Base-by-base conservation (phyloP, 2,797 vertebrate genomes). In the Hydrophis major region DNA sequence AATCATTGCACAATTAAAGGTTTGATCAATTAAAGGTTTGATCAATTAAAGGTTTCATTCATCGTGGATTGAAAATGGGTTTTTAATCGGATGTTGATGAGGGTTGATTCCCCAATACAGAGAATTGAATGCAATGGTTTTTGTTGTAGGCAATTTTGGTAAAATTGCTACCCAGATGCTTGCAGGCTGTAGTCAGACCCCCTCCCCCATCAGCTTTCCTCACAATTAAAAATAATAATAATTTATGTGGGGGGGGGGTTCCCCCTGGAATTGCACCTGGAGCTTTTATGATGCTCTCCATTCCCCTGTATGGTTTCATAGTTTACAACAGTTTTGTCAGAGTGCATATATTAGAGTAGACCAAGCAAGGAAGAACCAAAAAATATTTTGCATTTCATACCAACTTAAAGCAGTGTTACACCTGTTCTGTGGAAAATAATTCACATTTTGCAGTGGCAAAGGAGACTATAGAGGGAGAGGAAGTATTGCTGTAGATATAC, bases 1-100 rank as follows among this genome's bases (percentile, higher is more conserved):
- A 91, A 50, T 57, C 83, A 89, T 86, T 89, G 87, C 32, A 3
- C 90, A 66, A n/a, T n/a, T n/a, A n/a, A n/a, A n/a, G n/a, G n/a
- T n/a, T 89, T 4, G 57, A 91, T 93, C 90, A 86, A 86, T 89
- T 89, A 91, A 83, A 89, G 50, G 57, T 89, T 89, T 4, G 57
- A 91, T 93, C 90, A 86, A 86, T 89, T 89, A 91, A 83, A 89
- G 50, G 57, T 89, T 89, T 47, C 93, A 86, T 89, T 63, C 59
- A 12, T 57, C 90, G 32, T 86, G 89, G 93, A 93, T 91, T 89
- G 93, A 86, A 89, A 91, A 93, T 91, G 90, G 93, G 89, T 93
- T 93, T 89, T 93, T 93, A 93, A 93, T 93, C n/a, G 32, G 42
- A n/a, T 66, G 90, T 66, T 89, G 91, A 93, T 89, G 87, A 91